Base-by-base conservation (phyloP, 2,888 invertebrate species). In the Carpatolechia fugitivella region DNA sequence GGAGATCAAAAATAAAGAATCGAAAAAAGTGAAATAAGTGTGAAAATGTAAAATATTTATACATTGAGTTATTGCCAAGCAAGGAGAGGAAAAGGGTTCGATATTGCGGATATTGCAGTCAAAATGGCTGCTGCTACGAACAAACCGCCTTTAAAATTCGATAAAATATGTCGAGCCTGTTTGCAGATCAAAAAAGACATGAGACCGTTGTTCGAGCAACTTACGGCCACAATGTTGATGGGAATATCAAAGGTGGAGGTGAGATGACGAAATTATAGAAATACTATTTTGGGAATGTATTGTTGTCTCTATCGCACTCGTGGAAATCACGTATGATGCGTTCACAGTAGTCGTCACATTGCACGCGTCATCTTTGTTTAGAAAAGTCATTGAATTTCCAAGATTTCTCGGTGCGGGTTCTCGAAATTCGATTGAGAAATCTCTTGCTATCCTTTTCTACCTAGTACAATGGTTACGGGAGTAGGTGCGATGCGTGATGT, bases 181-280 rank as follows among this genome's bases (percentile, higher is more conserved):
- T 84, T 93, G 68, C 90, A 91, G 63, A 87, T 91, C 65, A 93
- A 93, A 70, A 93, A 92, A 71, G 93, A 93, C 69, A 93, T 93
- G 93, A 83, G 93, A 64, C 93, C 93, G 29, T 73, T 93, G 57
- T 93, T 93, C 69, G 92, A 92, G 62, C 93, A 93, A 73, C 91
- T 92, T 61, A 91, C 93, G 40, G 92, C 93, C 14, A 92, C 92
- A 62, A 93, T 93, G 93, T 67, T 93, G 64, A 92, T 92, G 92
- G 92, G 91, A 62, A 92, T 92, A 78, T 91, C 92, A 56, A 91
- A 91, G 76, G 91, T 93, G 61, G 90, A 91, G 80, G 92, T 91
- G 80, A 89, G 82, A 80, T 75, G 75, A 76, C 76, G 60, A 73
- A 77, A 73, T 77, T 72, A 73, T 74, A 70, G 63, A 69, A 70